Conservation (phyloP, 2,888 invertebrate genomes). For the Drosophila prostipennis region DNA sequence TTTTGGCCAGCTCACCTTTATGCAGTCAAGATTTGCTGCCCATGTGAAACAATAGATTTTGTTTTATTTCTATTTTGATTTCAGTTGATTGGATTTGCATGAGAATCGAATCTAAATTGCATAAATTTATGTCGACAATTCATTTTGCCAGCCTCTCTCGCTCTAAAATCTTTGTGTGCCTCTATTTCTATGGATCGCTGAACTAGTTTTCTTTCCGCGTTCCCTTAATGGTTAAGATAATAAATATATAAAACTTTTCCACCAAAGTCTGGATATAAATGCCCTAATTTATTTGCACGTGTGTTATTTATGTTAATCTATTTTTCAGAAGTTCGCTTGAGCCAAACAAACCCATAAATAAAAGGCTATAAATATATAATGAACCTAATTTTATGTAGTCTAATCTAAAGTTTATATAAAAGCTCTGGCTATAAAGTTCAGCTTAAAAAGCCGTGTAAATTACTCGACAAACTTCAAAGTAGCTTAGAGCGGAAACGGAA, state of each 20-base stretch:
- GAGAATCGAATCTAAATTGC: conserved; percentile 79
- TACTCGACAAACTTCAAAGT: conserved; percentile 26
- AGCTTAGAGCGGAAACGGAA: conserved; percentile 50
- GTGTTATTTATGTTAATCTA: conserved; percentile 15
- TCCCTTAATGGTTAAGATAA: conserved; percentile 2
- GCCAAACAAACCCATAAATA: conserved; percentile 6
- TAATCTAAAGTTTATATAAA: conserved; percentile 36
- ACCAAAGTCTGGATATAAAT: conserved; percentile 10
- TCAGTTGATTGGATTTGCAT: conserved; percentile 69
- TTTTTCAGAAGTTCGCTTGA: conserved; percentile 3
- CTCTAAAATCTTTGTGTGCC: conserved; percentile 45
- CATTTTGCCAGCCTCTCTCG: conserved; percentile 64
- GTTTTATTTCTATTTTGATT: conserved; percentile 45
- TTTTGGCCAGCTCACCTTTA: conserved; percentile 45
- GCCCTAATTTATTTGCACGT: conserved; percentile 15
- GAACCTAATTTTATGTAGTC: background rate
- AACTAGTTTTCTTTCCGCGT: conserved; percentile 65
- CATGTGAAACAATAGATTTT: conserved; percentile 52
- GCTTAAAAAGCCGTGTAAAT: background rate
- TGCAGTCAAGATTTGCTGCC: conserved; percentile 34
- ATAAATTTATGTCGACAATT: conserved; percentile 77
- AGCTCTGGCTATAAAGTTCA: background rate
- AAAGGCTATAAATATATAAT: background rate
- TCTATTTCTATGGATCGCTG: conserved; percentile 51
- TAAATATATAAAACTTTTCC: conserved; percentile 18